Percentiles rank a stretch among this genome's conserved stretches.
Evolutionary conservation across 2,888 invertebrate genomes (phyloP).

Genomic region (Heliconius ismenius): DNA sequence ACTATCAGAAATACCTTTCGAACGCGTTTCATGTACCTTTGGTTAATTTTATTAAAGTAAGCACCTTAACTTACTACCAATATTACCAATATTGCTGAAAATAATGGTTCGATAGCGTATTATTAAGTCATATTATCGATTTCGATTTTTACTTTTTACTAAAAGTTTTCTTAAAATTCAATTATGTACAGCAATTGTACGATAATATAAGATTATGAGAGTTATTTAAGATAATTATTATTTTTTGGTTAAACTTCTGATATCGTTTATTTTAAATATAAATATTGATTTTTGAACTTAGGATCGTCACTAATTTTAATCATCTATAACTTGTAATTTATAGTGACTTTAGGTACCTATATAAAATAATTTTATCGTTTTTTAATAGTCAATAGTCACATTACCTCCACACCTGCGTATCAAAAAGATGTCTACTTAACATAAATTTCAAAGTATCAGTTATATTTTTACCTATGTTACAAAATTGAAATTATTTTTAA

Average conservation of each 20-base stretch:
- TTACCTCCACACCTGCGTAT: slow-evolving; percentile 11
- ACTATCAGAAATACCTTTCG: slow-evolving; percentile 19
- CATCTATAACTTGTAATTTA: not conserved
- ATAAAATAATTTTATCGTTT: not conserved
- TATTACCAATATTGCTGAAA: not conserved
- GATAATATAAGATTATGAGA: not conserved
- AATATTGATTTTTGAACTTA: not conserved
- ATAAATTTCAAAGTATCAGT: not conserved
- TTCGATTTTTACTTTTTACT: not conserved
- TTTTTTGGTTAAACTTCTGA: not conserved
- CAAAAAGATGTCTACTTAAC: not conserved
- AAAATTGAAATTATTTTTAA: too few species aligned
- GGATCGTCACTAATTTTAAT: not conserved
- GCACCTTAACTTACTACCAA: not conserved
- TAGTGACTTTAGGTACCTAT: not conserved
- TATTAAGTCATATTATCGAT: slow-evolving; percentile 10
- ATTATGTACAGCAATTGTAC: not conserved
- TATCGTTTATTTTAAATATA: not conserved
- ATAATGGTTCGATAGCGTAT: not conserved
- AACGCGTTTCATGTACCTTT: not conserved
- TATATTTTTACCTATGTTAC: not conserved
- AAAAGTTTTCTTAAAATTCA: not conserved
- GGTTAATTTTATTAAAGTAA: not conserved
- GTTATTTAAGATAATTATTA: not conserved
- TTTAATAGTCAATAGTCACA: not conserved